These are phyloP conservation scores for Papio anubis DNA, from an alignment of 2,113 vertebrate species.

Conservation along the genomic window DNA sequence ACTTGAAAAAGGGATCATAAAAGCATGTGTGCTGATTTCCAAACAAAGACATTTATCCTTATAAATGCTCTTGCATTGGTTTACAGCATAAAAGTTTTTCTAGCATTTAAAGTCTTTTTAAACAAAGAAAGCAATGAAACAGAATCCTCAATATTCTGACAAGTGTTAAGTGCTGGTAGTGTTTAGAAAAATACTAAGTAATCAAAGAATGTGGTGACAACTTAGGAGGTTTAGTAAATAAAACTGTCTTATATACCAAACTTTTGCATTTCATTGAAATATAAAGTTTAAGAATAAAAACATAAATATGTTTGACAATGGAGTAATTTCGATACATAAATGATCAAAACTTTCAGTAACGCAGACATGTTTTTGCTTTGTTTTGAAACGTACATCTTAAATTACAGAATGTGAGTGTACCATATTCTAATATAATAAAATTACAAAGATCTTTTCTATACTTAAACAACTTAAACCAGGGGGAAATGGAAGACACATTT, in stretches of 20 bases:
- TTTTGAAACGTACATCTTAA: background rate
- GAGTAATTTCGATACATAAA: background rate
- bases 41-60: slow-evolving; percentile 38
- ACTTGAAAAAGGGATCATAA: slow-evolving; percentile 37
- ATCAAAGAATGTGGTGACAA: background rate
- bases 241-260: background rate
- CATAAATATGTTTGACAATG: background rate
- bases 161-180: background rate
- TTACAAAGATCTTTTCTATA: background rate
- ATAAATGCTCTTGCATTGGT: background rate
- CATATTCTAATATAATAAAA: background rate
- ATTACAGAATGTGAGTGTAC: background rate
- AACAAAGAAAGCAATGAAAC: background rate
- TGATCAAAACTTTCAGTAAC: background rate
- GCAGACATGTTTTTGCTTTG: background rate
- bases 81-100: background rate
- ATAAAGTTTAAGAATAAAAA: background rate
- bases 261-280: background rate
- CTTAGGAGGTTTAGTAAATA: background rate
- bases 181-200: slow-evolving; percentile 13
- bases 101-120: slow-evolving; percentile 13
- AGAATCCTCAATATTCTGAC: background rate
- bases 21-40: slow-evolving; percentile 28
- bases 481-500: background rate
- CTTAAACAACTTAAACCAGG: background rate